These are phyloP conservation scores for Globodera rostochiensis DNA, from an alignment of 1,140 invertebrate species.

Conservation along the genomic window DNA sequence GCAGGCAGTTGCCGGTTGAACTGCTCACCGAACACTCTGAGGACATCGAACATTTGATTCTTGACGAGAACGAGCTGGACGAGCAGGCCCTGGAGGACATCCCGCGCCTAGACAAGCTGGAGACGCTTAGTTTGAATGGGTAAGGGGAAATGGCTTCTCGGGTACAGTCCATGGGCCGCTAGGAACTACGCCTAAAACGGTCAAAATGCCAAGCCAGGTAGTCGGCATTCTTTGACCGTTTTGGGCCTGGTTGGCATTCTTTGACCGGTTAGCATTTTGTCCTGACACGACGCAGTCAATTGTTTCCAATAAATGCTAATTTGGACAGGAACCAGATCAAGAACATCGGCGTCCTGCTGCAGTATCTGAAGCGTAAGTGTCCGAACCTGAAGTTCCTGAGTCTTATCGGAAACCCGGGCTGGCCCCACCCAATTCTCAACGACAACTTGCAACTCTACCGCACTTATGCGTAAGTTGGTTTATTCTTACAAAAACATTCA, in stretches of 20 bases:
- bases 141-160: slow-evolving; percentile 14
- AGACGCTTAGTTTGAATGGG: slow-evolving; percentile 49
- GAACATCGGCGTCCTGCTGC: slow-evolving; percentile 45
- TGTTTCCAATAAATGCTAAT: neutral
- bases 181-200: no score
- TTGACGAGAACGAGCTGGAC: slow-evolving; percentile 50
- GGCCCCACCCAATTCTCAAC: slow-evolving; percentile 46
- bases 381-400: slow-evolving; percentile 48
- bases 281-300: no score
- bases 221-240: neutral
- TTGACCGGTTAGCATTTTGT: neutral
- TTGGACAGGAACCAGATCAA: slow-evolving; percentile 39
- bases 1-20: slow-evolving; percentile 23
- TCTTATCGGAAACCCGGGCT: slow-evolving; percentile 52
- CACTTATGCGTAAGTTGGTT: slow-evolving; percentile 31
- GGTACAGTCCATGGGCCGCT: no score
- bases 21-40: slow-evolving; percentile 27
- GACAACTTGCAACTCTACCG: slow-evolving; percentile 28
- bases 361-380: slow-evolving; percentile 45
- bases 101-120: slow-evolving; percentile 36
- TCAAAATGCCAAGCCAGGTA: no score
- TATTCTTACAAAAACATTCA: neutral
- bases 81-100: slow-evolving; percentile 41
- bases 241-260: neutral
- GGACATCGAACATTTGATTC: slow-evolving; percentile 49